Evolutionary conservation across 1,140 invertebrate species (phyloP), one percentile per base, ranked within the genome.

Genomic region (Melipona quadrifasciata): DNA sequence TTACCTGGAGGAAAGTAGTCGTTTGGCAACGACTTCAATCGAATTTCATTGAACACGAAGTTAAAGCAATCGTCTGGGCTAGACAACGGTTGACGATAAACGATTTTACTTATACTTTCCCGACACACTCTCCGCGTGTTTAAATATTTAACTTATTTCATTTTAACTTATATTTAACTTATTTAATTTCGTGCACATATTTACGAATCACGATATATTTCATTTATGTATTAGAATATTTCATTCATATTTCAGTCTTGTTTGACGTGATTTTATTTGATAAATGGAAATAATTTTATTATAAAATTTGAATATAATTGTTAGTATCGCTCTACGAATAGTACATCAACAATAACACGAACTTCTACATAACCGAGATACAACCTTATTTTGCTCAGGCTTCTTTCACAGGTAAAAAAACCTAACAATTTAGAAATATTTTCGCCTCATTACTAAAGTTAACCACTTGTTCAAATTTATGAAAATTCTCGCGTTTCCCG

Each of bases 401-500:
- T 5, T 83, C 31, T 24, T 21, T 27, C 14, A 27, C 11, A 0
- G 58, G 3, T 5, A 31, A 0, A 31, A 0, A 31, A 57, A 17
- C 27, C 12, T 12, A 16, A 57, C 51, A n/a, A n/a, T 77, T 55
- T 55, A 19, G 47, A 75, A 67, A 67, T 77, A 16, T 12, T 71
- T 72, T 31, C 39, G 61, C 21, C n/a, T 34, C 39, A 11, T 47
- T 31, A 24, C 27, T 58, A 39, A 27, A 8, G 39, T 47, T 47
- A 71, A 83, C 55, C 17, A n/a, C 55, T 79, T 58, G 67, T 58
- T 55, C 47, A 19, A 84, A 71, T 79, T 84, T 64, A 70, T 77
- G 78, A 88, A 87, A 88, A 79, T 85, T n/a, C 39, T 58, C 39
- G 64, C 57, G 78, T 86, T 90, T 88, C 74, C 74, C 80, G 64